Evolutionary conservation across 1,140 invertebrate genomes (phyloP).

Genomic region (Leptopilina boulardi): DNA sequence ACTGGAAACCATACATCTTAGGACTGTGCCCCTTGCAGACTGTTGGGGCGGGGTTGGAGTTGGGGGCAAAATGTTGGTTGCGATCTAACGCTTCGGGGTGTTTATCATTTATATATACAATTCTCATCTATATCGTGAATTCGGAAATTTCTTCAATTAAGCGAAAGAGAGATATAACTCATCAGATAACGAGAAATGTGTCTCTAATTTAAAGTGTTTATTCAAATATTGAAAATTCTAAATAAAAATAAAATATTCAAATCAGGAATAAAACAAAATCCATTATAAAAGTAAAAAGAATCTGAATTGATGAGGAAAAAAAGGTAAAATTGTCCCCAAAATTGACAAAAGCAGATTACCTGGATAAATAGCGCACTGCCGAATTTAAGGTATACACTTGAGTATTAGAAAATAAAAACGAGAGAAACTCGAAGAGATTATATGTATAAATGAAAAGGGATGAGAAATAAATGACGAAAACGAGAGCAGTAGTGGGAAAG

Average conservation of each 20-base stretch:
- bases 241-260: no score
- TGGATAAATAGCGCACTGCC: constrained; percentile 38
- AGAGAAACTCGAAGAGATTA: constrained; percentile 39
- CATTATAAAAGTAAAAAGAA: constrained; percentile 37
- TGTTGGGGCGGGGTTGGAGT: background rate
- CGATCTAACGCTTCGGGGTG: background rate
- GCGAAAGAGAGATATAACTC: no score
- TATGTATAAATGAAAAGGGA: constrained; percentile 34
- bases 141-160: no score
- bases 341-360: constrained; percentile 55
- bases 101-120: constrained; percentile 1
- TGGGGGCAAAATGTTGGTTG: background rate
- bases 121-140: background rate
- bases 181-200: no score
- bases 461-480: constrained; percentile 34
- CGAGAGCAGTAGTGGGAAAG: background rate
- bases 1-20: constrained; percentile 75
- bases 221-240: no score
- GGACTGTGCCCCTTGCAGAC: constrained; percentile 39
- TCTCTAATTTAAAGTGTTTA: no score
- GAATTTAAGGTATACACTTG: constrained; percentile 50
- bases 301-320: constrained; percentile 44
- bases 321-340: constrained; percentile 52
- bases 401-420: constrained; percentile 51
- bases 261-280: no score